These are phyloP conservation scores for Lithobates pipiens DNA, from an alignment of 2,797 vertebrate genomes.

Conservation along the genomic window DNA sequence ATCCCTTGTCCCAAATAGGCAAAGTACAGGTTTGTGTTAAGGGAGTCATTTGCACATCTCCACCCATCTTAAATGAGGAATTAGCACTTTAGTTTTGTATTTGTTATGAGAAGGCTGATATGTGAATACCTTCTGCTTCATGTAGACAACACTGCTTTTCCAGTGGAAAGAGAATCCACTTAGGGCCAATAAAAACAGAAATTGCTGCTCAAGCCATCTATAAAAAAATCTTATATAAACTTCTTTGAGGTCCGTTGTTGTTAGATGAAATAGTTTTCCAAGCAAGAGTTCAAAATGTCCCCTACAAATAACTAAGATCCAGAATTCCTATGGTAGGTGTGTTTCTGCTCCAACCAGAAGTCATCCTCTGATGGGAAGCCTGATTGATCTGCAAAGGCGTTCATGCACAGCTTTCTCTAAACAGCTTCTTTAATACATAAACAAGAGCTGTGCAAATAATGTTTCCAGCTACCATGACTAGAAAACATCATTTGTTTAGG, in stretches of 20 bases:
- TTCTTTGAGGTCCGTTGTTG: neutral
- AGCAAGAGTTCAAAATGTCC: neutral
- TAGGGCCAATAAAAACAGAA: neutral
- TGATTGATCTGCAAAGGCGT: constrained; percentile 40
- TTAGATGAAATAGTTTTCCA: neutral
- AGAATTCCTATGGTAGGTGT: constrained; percentile 16
- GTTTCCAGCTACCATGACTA: constrained; percentile 2
- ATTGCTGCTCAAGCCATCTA: neutral
- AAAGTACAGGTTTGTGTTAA: too few relatives aligned
- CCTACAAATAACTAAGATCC: neutral
- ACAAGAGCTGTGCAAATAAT: constrained; percentile 22
- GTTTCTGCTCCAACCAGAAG: constrained; percentile 30
- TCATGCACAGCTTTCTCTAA: constrained; percentile 15
- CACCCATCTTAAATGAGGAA: too few relatives aligned
- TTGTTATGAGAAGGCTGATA: too few relatives aligned
- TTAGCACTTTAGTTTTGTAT: too few relatives aligned
- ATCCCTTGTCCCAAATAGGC: too few relatives aligned
- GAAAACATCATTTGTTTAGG: constrained; percentile 29
- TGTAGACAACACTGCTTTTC: neutral
- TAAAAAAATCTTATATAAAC: neutral
- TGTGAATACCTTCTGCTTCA: too few relatives aligned
- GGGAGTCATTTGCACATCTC: too few relatives aligned
- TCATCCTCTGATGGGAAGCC: constrained; percentile 11
- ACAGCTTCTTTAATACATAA: constrained; percentile 23
- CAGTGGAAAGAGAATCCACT: neutral